Evolutionary conservation across 2,113 vertebrate genomes (phyloP).

Genomic region (Austrofundulus limnaeus): DNA sequence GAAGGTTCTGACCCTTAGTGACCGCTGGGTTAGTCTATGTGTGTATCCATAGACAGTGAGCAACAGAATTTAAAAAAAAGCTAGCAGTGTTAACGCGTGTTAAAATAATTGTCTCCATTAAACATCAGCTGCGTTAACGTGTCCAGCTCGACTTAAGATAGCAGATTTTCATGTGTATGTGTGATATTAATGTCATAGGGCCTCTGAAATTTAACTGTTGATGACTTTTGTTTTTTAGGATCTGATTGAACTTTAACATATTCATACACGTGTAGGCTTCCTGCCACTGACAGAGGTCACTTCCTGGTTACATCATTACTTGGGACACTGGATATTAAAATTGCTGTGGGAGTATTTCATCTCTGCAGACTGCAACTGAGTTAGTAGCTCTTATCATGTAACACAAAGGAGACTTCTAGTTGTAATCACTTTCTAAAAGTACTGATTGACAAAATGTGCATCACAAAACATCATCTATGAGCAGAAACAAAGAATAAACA

Average conservation of each 20-base stretch:
- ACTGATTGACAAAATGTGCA: background rate
- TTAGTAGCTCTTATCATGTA: constrained; percentile 18
- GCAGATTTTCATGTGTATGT: too few relatives aligned
- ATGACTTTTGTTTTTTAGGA: constrained; percentile 14
- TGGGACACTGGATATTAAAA: constrained; percentile 50
- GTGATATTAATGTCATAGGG: background rate
- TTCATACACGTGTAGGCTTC: constrained; percentile 16
- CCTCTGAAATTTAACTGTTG: background rate
- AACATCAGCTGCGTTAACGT: too few relatives aligned
- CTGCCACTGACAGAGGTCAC: constrained; percentile 47
- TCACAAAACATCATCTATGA: background rate
- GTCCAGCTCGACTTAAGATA: too few relatives aligned
- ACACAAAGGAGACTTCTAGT: constrained; percentile 3
- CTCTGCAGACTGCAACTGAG: constrained; percentile 17
- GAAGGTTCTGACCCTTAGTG: too few relatives aligned
- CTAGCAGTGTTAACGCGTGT: too few relatives aligned
- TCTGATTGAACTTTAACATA: constrained; percentile 3
- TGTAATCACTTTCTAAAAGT: background rate
- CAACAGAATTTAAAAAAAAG: too few relatives aligned
- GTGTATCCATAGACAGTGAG: too few relatives aligned
- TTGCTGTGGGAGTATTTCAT: constrained; percentile 31
- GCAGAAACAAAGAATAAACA: background rate
- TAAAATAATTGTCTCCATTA: too few relatives aligned
- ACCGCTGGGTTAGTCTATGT: too few relatives aligned
- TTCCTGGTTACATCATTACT: constrained; percentile 45